These are phyloP conservation scores for Drymonia ruficornis DNA, from an alignment of 2,888 invertebrate genomes.

Conservation along the genomic window DNA sequence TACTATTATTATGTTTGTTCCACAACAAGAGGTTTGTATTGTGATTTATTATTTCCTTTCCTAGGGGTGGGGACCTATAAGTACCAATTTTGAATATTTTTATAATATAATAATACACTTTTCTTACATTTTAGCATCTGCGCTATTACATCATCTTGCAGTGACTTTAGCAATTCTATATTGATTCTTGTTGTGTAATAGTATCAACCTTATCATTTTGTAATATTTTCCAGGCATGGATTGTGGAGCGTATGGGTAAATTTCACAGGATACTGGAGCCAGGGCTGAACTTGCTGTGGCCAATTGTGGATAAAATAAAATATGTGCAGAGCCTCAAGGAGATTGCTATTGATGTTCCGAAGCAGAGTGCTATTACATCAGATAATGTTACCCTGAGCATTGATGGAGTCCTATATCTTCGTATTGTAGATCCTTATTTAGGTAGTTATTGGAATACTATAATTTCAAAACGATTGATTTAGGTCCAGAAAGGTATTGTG, in stretches of 20 bases:
- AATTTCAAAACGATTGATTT: no score
- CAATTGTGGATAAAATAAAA: conserved; percentile 95
- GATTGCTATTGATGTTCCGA: conserved; percentile 99
- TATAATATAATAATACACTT: no score
- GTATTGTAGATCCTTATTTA: conserved; percentile 96
- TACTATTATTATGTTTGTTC: conserved; percentile 98
- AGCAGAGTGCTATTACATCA: conserved; percentile 98
- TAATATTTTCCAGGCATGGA: conserved; percentile 91
- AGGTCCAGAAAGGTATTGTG: no score
- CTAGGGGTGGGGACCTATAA: no score
- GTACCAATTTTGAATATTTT: no score
- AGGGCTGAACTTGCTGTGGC: conserved; percentile 96
- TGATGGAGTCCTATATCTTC: conserved; percentile 98
- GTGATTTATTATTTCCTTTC: no score
- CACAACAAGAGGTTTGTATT: conserved; percentile 95
- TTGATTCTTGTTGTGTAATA: no score
- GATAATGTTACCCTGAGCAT: conserved; percentile 99
- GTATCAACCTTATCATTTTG: not conserved
- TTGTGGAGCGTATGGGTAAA: conserved; percentile 99
- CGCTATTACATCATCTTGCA: no score
- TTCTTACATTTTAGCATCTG: no score
- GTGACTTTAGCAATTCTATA: no score
- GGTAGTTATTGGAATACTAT: conserved; percentile 67
- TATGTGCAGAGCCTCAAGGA: conserved; percentile 99
- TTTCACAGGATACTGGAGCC: conserved; percentile 97